Evolutionary conservation across 1,140 invertebrate species (phyloP), one percentile per base, ranked within the genome.

Genomic region (Condylostylus longicornis): DNA sequence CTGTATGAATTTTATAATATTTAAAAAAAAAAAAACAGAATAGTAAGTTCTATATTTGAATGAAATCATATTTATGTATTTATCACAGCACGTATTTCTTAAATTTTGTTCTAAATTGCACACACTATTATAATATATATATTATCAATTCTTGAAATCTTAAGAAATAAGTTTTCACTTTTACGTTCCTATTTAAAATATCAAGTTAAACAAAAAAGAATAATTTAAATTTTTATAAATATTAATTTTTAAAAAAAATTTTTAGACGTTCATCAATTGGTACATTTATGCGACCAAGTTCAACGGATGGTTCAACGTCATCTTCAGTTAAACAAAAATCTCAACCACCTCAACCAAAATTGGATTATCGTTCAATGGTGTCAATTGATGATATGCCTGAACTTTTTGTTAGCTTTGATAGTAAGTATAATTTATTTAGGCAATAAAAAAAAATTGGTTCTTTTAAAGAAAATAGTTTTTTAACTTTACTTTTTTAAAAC

Each of bases 341-440:
- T 34, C 62, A 70, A 56, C 58, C 55, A 33, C 77, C 79, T 51
- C 54, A 61, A 20, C 79, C 82, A 8, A 77, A 81, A 51, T 65
- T 89, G 35, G 84, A 88, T 58, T 89, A 89, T 50, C 74, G 83
- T 47, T 88, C 82, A 54, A 86, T 91, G 75, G 86, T 94, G 34
- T 87, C 84, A 18, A 79, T 90, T 38, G 88, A 93, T 44, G 89
- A 94, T 53, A 90, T 86, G 75, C 86, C 88, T 6, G 86, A 90
- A 61, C 71, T 94, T 22, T 93, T 95, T 67, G 82, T 82, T 38
- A 85, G 85, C 34, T 82, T 94, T 61, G 88, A 93, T 61, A 89
- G 89, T 94, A 67, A 81, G 87, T 81, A 45, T 41, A 40, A 12
- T 25, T 39, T 41, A 40, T n/a, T n/a, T n/a, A n/a, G n/a, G n/a